Conservation (phyloP, 1,140 invertebrate species). For the Platorchestia sp. region DNA sequence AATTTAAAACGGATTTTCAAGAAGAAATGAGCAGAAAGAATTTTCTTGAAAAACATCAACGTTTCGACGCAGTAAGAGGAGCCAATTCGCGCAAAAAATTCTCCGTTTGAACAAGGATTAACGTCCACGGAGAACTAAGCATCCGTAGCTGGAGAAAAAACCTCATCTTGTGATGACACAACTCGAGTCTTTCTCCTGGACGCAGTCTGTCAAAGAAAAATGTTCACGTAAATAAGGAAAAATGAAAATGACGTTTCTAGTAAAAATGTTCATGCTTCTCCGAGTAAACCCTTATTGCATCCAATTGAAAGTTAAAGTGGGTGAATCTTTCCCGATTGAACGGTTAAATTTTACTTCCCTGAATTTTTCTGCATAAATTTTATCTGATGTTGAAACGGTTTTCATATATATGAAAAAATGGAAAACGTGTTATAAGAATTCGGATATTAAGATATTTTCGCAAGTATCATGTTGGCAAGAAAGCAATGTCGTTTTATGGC, state of each 20-base stretch:
- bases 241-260: background rate
- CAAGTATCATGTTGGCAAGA: too few relatives aligned
- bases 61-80: background rate
- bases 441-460: too few relatives aligned
- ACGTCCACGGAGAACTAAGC: background rate
- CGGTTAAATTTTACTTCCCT: too few relatives aligned
- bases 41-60: background rate
- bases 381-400: too few relatives aligned
- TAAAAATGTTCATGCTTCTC: too few relatives aligned
- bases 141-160: background rate
- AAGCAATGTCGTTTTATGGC: too few relatives aligned
- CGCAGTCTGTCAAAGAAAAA: background rate
- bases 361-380: too few relatives aligned
- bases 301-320: too few relatives aligned
- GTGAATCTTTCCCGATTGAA: too few relatives aligned
- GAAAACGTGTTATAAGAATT: too few relatives aligned
- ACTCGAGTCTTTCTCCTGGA: background rate
- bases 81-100: background rate
- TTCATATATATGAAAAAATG: too few relatives aligned
- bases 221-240: background rate
- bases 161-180: background rate
- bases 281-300: too few relatives aligned
- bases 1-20: background rate
- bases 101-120: background rate
- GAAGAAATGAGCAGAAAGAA: background rate